These are phyloP conservation scores for Oreonectes daqikongensis DNA, from an alignment of 2,797 vertebrate genomes.

Conservation along the genomic window DNA sequence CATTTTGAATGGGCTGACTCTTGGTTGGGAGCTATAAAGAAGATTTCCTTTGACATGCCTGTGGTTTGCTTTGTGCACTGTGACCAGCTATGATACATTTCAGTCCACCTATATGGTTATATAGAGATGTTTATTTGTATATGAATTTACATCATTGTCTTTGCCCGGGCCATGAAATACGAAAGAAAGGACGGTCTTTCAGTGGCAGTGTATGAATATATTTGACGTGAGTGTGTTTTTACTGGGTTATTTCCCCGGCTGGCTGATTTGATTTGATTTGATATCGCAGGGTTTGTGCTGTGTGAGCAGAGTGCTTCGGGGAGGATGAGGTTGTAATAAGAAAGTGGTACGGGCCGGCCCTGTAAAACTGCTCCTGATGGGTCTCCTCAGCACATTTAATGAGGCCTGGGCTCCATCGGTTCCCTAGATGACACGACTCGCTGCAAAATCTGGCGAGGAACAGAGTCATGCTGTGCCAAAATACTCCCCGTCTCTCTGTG, in stretches of 20 bases:
- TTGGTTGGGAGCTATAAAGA: not conserved
- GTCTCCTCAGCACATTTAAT: slow-evolving; percentile 55
- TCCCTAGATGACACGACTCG: slow-evolving; percentile 40
- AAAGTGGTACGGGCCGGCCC: slow-evolving; percentile 40
- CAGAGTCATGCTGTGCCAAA: slow-evolving; percentile 11
- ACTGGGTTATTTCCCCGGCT: slow-evolving; percentile 54
- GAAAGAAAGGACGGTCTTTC: not conserved
- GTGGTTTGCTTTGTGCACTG: too few species aligned
- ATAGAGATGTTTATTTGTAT: not conserved
- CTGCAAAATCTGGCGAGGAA: slow-evolving; percentile 53
- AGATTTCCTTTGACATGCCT: not conserved
- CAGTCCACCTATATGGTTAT: not conserved
- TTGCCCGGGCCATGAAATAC: slow-evolving; percentile 1
- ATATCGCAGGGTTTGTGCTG: slow-evolving; percentile 46
- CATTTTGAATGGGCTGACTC: slow-evolving; percentile 42
- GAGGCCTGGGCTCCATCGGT: slow-evolving; percentile 44
- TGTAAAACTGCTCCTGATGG: slow-evolving; percentile 56
- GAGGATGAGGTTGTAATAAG: slow-evolving; percentile 54
- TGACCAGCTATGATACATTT: too few species aligned
- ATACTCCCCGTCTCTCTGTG: not conserved
- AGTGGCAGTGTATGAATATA: slow-evolving; percentile 24
- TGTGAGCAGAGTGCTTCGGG: slow-evolving; percentile 42
- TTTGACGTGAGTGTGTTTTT: slow-evolving; percentile 38
- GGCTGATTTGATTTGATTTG: slow-evolving; percentile 55
- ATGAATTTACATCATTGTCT: not conserved